A percentile compares a stretch with the other conserved stretches of the same genome.
Evolutionary conservation across 2,797 vertebrate species (phyloP).

Genomic region (Siniperca undulata): DNA sequence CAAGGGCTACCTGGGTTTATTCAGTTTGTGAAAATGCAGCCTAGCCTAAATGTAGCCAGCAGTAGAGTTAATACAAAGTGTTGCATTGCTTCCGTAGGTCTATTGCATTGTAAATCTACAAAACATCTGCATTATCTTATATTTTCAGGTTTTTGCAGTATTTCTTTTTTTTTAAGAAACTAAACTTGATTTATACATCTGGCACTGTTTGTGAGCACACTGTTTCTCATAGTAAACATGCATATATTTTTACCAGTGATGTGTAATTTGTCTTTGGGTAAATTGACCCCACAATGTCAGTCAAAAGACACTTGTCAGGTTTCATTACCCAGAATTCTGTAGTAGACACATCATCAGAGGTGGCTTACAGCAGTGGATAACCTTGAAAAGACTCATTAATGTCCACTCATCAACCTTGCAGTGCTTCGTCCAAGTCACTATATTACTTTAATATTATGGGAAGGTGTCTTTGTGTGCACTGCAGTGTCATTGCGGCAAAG

Average conservation of each 20-base stretch:
- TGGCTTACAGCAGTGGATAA: constrained; percentile 79
- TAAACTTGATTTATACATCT: not conserved
- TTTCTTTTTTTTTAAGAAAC: not conserved
- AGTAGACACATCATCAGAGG: constrained; percentile 71
- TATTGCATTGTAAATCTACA: constrained; percentile 9
- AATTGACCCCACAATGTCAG: constrained; percentile 79
- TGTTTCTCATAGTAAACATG: constrained; percentile 5
- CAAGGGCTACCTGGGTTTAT: not conserved
- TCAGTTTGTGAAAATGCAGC: constrained; percentile 13
- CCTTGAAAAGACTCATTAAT: constrained; percentile 82
- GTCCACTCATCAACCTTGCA: constrained; percentile 79
- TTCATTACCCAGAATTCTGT: constrained; percentile 76
- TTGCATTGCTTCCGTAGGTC: not conserved
- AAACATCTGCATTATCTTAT: not conserved
- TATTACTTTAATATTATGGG: constrained; percentile 26
- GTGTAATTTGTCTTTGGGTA: constrained; percentile 75
- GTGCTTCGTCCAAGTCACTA: constrained; percentile 54
- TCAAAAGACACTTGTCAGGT: constrained; percentile 83
- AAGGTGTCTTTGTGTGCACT: constrained; percentile 30
- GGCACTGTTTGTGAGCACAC: not conserved
- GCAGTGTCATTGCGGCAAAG: not conserved
- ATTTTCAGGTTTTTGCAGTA: constrained; percentile 13
- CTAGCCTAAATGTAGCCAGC: constrained; percentile 7
- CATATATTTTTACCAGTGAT: constrained; percentile 55
- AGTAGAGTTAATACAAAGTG: not conserved